Conservation (phyloP, 2,113 vertebrate species). For the Phyllopteryx taeniolatus region DNA sequence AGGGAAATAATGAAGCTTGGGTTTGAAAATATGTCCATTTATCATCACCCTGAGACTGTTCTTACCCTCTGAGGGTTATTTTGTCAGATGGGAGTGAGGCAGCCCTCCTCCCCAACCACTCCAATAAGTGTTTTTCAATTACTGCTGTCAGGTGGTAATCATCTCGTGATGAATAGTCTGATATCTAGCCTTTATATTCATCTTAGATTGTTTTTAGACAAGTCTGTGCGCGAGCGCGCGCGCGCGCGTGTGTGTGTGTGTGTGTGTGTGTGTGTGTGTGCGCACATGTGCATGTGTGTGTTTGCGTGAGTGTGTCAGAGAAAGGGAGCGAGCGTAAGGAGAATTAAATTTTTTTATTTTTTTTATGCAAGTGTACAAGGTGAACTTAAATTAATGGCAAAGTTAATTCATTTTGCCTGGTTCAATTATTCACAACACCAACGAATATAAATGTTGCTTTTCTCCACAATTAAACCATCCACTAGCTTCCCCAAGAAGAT, state of each 20-base stretch:
- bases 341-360: constrained; percentile 34
- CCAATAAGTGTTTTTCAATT: constrained; percentile 99
- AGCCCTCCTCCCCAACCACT: constrained; percentile 78
- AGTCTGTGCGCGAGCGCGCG: constrained; percentile 31
- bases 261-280: constrained; percentile 4
- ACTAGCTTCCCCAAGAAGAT: constrained; percentile 28
- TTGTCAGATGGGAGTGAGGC: constrained; percentile 86
- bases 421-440: constrained; percentile 60
- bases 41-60: constrained; percentile 58
- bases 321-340: neutral
- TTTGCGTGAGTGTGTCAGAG: constrained; percentile 8
- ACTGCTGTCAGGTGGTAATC: constrained; percentile 96
- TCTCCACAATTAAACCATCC: constrained; percentile 48
- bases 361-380: constrained; percentile 52
- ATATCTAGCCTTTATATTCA: constrained; percentile 98
- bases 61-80: constrained; percentile 77
- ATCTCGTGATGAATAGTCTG: constrained; percentile 98
- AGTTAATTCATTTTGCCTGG: constrained; percentile 54
- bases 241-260: neutral
- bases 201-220: constrained; percentile 77
- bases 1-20: constrained; percentile 30
- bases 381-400: constrained; percentile 58
- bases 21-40: constrained; percentile 57
- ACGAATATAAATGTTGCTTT: constrained; percentile 48
- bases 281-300: constrained; percentile 19